A percentile compares a stretch with the other conserved stretches of the same genome.
Conservation (phyloP, 2,113 vertebrate genomes). For the Suricata suricatta region DNA sequence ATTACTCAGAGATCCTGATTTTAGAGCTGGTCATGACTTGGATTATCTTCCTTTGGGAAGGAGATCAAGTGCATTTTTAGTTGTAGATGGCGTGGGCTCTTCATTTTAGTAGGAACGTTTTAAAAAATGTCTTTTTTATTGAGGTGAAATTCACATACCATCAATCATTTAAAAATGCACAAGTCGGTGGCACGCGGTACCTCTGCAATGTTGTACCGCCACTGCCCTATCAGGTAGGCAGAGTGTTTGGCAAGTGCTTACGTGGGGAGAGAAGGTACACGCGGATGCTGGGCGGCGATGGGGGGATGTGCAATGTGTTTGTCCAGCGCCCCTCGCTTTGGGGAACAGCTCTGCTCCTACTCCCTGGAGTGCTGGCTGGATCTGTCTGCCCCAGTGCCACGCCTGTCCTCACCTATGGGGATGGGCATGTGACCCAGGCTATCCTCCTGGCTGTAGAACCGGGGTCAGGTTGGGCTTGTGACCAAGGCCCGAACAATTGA, state of each 20-base stretch:
- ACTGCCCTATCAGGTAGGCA: not conserved
- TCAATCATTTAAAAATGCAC: not conserved
- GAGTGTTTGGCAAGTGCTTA: rapidly evolving
- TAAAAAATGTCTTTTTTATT: not conserved
- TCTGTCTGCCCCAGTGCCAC: not conserved
- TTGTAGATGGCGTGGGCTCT: not conserved
- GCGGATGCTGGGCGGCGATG: not conserved
- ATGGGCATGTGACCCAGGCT: no score
- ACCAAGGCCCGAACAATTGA: not conserved
- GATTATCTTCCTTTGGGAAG: not conserved
- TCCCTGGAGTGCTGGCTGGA: not conserved
- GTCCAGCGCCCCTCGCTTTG: not conserved
- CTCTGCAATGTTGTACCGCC: not conserved
- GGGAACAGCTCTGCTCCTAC: not conserved
- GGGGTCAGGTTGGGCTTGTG: not conserved
- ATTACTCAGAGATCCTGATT: not conserved
- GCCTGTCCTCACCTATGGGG: not conserved
- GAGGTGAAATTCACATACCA: not conserved
- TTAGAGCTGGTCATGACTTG: not conserved
- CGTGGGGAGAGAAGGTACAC: not conserved
- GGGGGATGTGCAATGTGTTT: not conserved
- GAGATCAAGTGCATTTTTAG: not conserved
- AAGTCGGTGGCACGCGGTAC: not conserved
- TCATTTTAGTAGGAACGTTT: not conserved
- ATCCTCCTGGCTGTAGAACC: not conserved